Conservation (phyloP, 2,113 vertebrate genomes). For the Lepus timidus region DNA sequence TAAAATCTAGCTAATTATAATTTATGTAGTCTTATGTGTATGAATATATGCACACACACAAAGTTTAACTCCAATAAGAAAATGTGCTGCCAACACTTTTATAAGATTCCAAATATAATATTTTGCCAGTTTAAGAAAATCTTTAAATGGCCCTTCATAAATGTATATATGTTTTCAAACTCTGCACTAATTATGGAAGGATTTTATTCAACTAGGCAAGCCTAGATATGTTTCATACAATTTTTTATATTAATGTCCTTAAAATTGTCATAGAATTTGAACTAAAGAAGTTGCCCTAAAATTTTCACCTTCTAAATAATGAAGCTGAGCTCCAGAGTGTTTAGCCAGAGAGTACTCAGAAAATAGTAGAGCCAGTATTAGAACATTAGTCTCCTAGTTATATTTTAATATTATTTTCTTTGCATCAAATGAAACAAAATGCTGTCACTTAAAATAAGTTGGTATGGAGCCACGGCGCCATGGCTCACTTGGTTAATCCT, state of each 20-base stretch:
- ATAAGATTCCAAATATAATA: neutral
- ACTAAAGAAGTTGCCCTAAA: neutral
- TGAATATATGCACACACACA: neutral
- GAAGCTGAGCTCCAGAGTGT: neutral
- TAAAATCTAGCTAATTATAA: neutral
- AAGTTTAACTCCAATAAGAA: neutral
- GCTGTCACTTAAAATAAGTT: neutral
- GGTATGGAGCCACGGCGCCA: neutral
- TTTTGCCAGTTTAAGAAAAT: constrained; percentile 36
- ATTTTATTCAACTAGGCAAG: neutral
- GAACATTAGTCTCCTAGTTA: neutral
- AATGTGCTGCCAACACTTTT: neutral
- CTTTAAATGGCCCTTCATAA: constrained; percentile 6
- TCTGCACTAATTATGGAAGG: neutral
- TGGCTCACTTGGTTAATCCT: too few relatives aligned
- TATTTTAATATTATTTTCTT: constrained; percentile 1
- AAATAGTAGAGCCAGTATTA: neutral
- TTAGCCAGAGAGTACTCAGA: neutral
- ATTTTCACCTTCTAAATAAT: neutral
- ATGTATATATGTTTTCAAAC: neutral
- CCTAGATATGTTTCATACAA: neutral
- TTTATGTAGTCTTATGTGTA: neutral
- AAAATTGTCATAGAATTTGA: neutral
- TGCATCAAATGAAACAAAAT: neutral
- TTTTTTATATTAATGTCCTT: neutral